Conservation (phyloP, 2,113 vertebrate genomes). For the Vimba vimba region DNA sequence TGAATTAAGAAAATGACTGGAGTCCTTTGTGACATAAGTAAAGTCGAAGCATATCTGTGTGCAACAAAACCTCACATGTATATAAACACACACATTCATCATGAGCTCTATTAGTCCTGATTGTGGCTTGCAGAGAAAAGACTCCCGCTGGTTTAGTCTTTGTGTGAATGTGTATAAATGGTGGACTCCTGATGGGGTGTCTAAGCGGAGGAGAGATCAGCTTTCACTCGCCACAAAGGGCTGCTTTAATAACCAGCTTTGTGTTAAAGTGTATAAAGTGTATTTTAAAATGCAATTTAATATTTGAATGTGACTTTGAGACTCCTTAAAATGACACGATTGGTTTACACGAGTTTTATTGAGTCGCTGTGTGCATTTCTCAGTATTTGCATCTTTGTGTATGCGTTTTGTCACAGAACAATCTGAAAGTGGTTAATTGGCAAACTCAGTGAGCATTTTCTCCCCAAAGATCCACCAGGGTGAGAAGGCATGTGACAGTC, state of each 20-base stretch:
- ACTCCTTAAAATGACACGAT: neutral
- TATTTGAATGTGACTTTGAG: neutral
- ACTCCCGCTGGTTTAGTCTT: conserved; percentile 35
- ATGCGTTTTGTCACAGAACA: conserved; percentile 19
- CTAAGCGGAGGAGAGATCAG: neutral
- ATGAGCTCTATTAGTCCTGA: conserved; percentile 30
- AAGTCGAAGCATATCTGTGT: neutral
- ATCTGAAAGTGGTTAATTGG: conserved; percentile 59
- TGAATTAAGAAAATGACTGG: neutral
- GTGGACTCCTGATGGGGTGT: neutral
- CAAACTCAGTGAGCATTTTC: conserved; percentile 53
- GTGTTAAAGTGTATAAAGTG: neutral
- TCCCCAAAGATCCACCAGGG: conserved; percentile 53
- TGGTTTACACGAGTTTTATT: conserved; percentile 51
- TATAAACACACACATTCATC: neutral
- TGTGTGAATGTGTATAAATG: conserved; percentile 22
- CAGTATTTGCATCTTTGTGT: conserved; percentile 41
- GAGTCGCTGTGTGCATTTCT: conserved; percentile 54
- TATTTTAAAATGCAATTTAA: neutral
- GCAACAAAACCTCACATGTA: neutral
- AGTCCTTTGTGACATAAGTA: conserved; percentile 7
- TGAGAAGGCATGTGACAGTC: conserved; percentile 61
- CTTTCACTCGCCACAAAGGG: neutral
- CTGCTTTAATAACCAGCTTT: neutral
- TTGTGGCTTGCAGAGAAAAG: conserved; percentile 26